Evolutionary conservation across 1,140 invertebrate genomes (phyloP), one percentile per base, ranked within the genome.

Genomic region (Bombyx mori): DNA sequence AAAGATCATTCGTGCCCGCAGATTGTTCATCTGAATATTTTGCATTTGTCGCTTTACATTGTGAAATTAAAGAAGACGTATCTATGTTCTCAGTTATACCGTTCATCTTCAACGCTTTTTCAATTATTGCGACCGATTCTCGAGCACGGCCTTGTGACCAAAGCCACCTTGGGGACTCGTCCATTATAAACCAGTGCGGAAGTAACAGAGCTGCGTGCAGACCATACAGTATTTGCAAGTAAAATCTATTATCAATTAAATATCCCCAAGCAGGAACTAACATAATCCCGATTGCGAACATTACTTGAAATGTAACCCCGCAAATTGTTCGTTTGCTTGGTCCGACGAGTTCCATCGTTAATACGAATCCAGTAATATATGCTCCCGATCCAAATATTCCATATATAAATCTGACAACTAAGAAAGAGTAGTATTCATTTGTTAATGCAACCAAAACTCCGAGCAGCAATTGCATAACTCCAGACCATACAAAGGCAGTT

Each of bases 291-390:
- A 90, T 71, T 1, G 95, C 94, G 83, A 97, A 97, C 55, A 91
- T 91, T 42, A 92, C 89, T 89, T 95, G 93, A 69, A 95, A 95
- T 43, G 92, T 90, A 45, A 96, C 91, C 4, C 95, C 96, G 77
- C 94, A 95, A 10, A 93, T 89, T 0, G 95, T 96, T 10, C 96
- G 89, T 73, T 93, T 94, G 12, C 91, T 91, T 2, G 94, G 89
- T 6, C 95, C 95, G 0, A 97, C 94, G 60, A 96, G 74, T 80
- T 97, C 96, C 92, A 97, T 95, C 1, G 94, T 93, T 2, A 96
- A 73, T 4, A 96, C 94, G 75, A 96, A 96, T 8, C 92, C 93
- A 12, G 94, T 92, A 57, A 95, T 94, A 64, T 95, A 96, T 22
- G 93, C 89, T 0, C 94, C 93, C 1, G 92, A 94, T 7, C 93